Percentiles rank a stretch among this genome's conserved stretches.
phyloP scores from a whole-genome alignment of 2,797 vertebrate genomes.

The Thalassophryne amazonica region DNA sequence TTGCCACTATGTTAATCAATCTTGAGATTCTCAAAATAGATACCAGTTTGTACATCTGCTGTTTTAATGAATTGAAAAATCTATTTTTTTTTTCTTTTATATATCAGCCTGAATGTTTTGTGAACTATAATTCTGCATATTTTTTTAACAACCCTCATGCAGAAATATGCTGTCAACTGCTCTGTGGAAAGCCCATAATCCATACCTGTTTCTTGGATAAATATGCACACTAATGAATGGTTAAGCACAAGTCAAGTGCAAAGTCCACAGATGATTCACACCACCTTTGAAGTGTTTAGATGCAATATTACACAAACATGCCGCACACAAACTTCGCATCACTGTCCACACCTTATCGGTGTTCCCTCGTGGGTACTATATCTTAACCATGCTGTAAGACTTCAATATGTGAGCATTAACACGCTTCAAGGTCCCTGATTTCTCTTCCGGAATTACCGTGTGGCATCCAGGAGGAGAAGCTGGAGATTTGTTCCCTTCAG shows the following conservation, averaged over 20 bases:
- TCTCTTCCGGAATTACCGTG: conserved; percentile 77
- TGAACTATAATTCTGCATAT: conserved; percentile 9
- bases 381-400: conserved; percentile 79
- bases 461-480: conserved; percentile 67
- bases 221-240: conserved; percentile 48
- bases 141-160: conserved; percentile 10
- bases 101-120: too few species aligned
- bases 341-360: conserved; percentile 74
- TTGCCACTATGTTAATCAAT: too few species aligned
- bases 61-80: too few species aligned
- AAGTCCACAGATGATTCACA: conserved; percentile 51
- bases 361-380: conserved; percentile 72
- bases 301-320: conserved; percentile 66
- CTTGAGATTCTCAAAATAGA: too few species aligned
- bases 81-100: too few species aligned
- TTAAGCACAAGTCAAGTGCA: conserved; percentile 38
- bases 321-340: conserved; percentile 69
- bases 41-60: too few species aligned
- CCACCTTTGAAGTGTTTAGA: conserved; percentile 62
- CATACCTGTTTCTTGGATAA: conserved; percentile 48
- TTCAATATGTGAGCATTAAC: conserved; percentile 82
- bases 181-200: conserved; percentile 52
- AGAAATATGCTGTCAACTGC: conserved; percentile 21
- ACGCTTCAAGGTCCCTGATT: conserved; percentile 82
- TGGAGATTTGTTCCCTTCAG: conserved; percentile 78